Evolutionary conservation across 2,113 vertebrate genomes (phyloP).

Genomic region (Podarcis muralis): DNA sequence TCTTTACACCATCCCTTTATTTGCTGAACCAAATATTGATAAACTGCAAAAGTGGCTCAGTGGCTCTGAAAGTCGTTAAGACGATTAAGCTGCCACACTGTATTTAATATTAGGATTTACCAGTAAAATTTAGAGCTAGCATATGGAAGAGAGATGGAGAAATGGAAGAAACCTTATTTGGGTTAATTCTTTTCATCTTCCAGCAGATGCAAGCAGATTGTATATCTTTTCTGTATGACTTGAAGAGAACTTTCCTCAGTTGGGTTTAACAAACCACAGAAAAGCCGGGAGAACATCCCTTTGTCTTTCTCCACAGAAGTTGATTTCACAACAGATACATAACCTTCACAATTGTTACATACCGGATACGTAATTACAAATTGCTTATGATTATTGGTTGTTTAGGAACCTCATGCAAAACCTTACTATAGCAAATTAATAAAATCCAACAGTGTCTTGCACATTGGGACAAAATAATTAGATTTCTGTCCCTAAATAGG

Average conservation of each 20-base stretch:
- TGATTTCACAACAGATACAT: not conserved
- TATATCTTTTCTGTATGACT: not conserved
- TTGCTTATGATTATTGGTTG: not conserved
- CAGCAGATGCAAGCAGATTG: slow-evolving; percentile 19
- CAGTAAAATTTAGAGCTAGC: slow-evolving; percentile 27
- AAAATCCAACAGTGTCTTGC: not conserved
- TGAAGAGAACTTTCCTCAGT: not conserved
- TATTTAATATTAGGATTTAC: slow-evolving; percentile 38
- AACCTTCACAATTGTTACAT: not conserved
- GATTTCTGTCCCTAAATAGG: not conserved
- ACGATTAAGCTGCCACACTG: slow-evolving; percentile 15
- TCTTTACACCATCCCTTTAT: slow-evolving; percentile 29
- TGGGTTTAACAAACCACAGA: not conserved
- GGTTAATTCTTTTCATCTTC: slow-evolving; percentile 22
- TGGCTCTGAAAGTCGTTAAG: slow-evolving; percentile 26
- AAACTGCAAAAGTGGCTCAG: slow-evolving; percentile 34
- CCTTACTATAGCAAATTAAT: not conserved
- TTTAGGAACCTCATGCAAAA: not conserved
- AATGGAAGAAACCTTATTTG: slow-evolving; percentile 32
- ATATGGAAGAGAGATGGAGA: slow-evolving; percentile 43
- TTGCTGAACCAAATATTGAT: slow-evolving; percentile 32
- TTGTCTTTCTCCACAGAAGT: not conserved
- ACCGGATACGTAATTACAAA: not conserved
- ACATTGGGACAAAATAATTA: not conserved
- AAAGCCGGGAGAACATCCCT: not conserved